Conservation (phyloP, 2,113 vertebrate genomes). For the Halcyon senegalensis region DNA sequence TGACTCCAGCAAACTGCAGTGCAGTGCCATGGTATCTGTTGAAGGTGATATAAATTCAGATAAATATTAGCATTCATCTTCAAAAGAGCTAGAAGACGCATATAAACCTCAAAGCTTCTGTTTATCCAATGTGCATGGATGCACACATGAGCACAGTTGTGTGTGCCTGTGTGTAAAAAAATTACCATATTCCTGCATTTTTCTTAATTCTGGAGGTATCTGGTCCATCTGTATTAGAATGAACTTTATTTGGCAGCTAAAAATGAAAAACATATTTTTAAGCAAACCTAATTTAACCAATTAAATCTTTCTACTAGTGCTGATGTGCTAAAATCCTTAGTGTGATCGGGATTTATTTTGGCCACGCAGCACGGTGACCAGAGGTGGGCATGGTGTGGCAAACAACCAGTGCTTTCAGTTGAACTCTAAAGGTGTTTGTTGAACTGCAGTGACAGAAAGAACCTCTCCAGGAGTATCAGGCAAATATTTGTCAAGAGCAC, state of each 20-base stretch:
- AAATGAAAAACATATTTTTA: background rate
- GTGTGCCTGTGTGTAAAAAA: background rate
- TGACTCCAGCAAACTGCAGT: background rate
- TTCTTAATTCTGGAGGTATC: background rate
- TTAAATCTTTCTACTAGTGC: background rate
- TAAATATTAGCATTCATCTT: background rate
- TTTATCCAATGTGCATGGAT: background rate
- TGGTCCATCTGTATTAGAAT: background rate
- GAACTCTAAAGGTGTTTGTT: background rate
- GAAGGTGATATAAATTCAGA: background rate
- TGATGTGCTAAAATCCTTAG: background rate
- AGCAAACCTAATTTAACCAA: background rate
- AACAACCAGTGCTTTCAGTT: background rate
- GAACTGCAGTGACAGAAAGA: background rate
- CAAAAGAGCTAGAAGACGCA: background rate
- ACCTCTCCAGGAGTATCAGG: background rate
- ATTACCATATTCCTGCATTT: background rate
- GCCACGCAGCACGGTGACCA: background rate
- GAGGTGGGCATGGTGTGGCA: background rate
- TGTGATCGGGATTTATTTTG: background rate
- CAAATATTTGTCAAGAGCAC: background rate
- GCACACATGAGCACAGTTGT: background rate
- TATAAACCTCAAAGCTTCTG: background rate
- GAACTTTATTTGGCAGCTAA: background rate
- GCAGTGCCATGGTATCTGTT: background rate